phyloP scores from a whole-genome alignment of 2,888 invertebrate genomes.

The Argyresthia albistria region DNA sequence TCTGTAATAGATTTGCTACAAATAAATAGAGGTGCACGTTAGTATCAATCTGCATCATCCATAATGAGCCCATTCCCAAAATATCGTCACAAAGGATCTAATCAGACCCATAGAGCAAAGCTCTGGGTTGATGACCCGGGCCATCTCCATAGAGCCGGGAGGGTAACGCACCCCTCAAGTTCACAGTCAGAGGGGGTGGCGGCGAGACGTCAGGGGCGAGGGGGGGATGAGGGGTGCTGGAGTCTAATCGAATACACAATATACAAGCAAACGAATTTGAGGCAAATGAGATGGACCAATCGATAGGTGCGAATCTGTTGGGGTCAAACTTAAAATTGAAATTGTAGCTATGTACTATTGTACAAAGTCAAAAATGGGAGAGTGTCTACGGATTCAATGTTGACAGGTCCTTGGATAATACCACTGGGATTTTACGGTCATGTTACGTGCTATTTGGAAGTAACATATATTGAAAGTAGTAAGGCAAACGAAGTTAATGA shows the following conservation, averaged over 20 bases:
- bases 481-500: not conserved
- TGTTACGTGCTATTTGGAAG: too few relatives aligned
- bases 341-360: too few relatives aligned
- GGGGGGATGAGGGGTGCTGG: not conserved
- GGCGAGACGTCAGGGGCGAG: slow-evolving; percentile 30
- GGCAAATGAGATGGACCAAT: too few relatives aligned
- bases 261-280: not conserved
- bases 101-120: not conserved
- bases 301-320: too few relatives aligned
- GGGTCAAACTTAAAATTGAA: too few relatives aligned
- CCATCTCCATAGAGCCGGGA: slow-evolving; percentile 18
- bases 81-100: not conserved
- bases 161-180: slow-evolving; percentile 69
- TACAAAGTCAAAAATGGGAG: too few relatives aligned
- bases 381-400: too few relatives aligned
- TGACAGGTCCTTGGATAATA: too few relatives aligned
- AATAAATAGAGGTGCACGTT: too few relatives aligned
- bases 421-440: too few relatives aligned
- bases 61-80: not conserved
- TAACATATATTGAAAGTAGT: too few relatives aligned
- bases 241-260: not conserved
- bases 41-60: not conserved
- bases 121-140: slow-evolving; percentile 7
- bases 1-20: too few relatives aligned
- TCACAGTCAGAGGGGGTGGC: slow-evolving; percentile 38